Base-by-base conservation (phyloP, 2,797 vertebrate species). In the Cyprinella venusta region DNA sequence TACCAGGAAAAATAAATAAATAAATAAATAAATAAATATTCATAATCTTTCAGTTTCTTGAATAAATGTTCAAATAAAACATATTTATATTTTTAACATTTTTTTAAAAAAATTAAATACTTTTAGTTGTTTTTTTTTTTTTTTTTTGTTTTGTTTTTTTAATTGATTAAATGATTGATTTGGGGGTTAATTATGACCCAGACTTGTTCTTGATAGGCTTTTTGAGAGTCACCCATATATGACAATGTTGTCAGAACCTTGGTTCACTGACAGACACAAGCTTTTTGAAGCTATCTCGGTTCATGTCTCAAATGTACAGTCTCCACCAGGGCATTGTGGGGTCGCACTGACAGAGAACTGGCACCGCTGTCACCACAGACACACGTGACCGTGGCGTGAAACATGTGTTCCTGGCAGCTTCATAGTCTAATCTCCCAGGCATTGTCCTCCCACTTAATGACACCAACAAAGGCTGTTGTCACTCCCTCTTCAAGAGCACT, bases 401-500 rank as follows among this genome's bases (percentile, higher is more conserved):
- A 84, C 85, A 85, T 80, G 84, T 83, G 78, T 84, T 75, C 45
- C 65, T 77, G 71, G 71, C 84, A 63, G 59, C 75, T 70, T 81
- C 84, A 40, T 52, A 33, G 50, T 21, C 30, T 77, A 84, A 80
- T 65, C 75, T 75, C 48, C 84, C 9, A 75, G 52, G 21, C 84
- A 0, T 78, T 8, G 48, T 84, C 80, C 52, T 76, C 76, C 16
- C 69, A 83, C 84, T 65, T 59, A 59, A 40, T 83, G 81, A 80
- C 80, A 68, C 76, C 88, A 86, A 90, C 85, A 84, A 79, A 74
- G 87, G 81, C 80, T 68, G 56, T 84, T 83, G 68, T 80, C 65
- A 63, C 72, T 86, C 61, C 82, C 30, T 86, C 56, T 82, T 24
- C 45, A 1, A 8, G 52, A 64, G 72, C 52, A 38, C 74, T 68